phyloP scores from a whole-genome alignment of 2,113 vertebrate species.

The Tringa solitaria region DNA sequence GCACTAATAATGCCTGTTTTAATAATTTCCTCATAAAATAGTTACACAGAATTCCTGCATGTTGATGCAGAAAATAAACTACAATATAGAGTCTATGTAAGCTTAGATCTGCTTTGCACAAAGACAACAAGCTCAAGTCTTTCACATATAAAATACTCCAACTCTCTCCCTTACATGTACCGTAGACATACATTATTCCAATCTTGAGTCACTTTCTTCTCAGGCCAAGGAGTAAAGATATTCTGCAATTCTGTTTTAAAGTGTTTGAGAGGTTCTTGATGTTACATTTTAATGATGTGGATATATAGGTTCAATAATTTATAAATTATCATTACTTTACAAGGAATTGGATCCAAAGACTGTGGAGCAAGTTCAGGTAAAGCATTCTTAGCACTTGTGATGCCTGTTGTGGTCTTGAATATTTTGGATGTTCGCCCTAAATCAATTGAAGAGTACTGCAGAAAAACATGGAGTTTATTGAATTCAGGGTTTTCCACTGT shows the following conservation, averaged over 20 bases:
- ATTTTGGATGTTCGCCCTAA: neutral
- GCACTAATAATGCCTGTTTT: neutral
- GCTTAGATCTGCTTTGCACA: neutral
- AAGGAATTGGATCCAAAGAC: neutral
- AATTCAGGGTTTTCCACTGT: neutral
- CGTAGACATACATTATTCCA: neutral
- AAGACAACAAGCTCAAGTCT: neutral
- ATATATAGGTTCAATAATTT: neutral
- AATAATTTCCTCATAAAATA: neutral
- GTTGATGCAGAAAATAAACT: neutral
- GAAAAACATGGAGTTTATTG: neutral
- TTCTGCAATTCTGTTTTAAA: neutral
- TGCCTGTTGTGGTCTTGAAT: neutral
- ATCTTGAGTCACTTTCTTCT: neutral
- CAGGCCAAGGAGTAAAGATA: neutral
- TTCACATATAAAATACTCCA: neutral
- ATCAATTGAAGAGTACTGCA: neutral
- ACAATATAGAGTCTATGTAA: neutral
- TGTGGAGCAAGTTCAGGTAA: neutral
- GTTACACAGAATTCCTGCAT: neutral
- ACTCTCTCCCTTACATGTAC: neutral
- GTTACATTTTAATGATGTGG: neutral
- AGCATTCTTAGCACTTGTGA: rapidly evolving
- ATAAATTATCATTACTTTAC: neutral
- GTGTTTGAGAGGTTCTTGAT: neutral